Evolutionary conservation across 2,113 vertebrate species (phyloP).

Genomic region (Excalfactoria chinensis): DNA sequence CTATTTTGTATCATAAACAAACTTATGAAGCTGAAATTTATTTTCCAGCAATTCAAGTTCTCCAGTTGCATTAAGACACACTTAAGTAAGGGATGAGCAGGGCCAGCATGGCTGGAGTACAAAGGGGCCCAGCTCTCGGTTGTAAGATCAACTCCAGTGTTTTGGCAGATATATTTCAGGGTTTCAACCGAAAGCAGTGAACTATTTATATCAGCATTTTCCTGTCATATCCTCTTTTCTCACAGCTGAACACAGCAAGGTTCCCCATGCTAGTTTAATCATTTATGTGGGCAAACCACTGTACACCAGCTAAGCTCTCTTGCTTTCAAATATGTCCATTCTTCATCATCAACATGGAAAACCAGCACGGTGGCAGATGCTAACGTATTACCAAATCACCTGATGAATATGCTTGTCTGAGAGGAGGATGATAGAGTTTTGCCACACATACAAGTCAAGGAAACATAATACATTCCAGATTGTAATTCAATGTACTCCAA

Average conservation of each 20-base stretch:
- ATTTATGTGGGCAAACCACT: neutral
- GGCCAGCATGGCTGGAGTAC: neutral
- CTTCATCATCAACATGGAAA: fast-evolving
- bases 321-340: neutral
- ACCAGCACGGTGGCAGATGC: neutral
- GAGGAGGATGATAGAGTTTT: neutral
- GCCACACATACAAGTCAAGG: neutral
- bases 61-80: neutral
- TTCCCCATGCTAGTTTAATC: neutral
- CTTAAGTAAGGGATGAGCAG: neutral
- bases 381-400: neutral
- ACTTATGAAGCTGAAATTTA: neutral
- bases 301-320: neutral
- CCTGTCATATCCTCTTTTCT: fast-evolving
- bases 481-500: neutral
- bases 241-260: neutral
- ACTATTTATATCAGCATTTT: neutral
- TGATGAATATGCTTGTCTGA: neutral
- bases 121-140: neutral
- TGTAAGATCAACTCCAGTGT: neutral
- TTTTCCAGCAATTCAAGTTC: neutral
- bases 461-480: neutral
- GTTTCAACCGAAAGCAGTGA: neutral
- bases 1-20: no score
- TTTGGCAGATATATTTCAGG: neutral